Evolutionary conservation across 2,888 invertebrate genomes (phyloP).

Genomic region (Phytoseiulus persimilis): DNA sequence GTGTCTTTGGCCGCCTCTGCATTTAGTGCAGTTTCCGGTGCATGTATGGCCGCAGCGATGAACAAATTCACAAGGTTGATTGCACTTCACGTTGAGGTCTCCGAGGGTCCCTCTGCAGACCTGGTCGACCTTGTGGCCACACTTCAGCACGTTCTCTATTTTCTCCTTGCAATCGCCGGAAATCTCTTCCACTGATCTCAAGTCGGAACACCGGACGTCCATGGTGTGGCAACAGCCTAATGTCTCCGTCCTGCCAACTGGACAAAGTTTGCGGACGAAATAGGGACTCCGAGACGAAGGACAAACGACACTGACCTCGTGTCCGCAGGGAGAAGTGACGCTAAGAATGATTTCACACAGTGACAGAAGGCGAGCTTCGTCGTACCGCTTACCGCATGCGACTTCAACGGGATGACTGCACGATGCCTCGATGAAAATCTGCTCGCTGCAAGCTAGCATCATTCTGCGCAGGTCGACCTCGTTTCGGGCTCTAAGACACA

Average conservation of each 20-base stretch:
- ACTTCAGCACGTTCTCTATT: background rate
- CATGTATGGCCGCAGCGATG: background rate
- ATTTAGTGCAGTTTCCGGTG: conserved; percentile 49
- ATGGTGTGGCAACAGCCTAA: background rate
- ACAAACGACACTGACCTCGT: background rate
- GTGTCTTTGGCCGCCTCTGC: conserved; percentile 50
- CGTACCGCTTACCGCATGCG: background rate
- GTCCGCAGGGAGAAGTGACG: background rate
- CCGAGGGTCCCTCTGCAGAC: background rate
- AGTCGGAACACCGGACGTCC: background rate
- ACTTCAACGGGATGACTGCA: background rate
- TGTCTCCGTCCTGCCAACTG: background rate
- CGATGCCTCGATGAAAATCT: background rate
- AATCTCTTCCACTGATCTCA: background rate
- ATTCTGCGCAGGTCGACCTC: too few species aligned
- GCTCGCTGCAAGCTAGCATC: background rate
- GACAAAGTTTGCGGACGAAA: background rate
- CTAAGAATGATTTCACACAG: background rate
- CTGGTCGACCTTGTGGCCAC: background rate
- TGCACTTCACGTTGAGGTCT: background rate
- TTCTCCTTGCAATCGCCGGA: background rate
- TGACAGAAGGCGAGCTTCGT: background rate
- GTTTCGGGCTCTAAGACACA: too few species aligned
- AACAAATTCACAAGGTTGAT: background rate
- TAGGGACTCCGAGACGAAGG: background rate